A percentile compares a stretch with the other conserved stretches of the same genome.
These are phyloP conservation scores for Agriotes lineatus DNA, from an alignment of 2,888 invertebrate species.

Conservation along the genomic window DNA sequence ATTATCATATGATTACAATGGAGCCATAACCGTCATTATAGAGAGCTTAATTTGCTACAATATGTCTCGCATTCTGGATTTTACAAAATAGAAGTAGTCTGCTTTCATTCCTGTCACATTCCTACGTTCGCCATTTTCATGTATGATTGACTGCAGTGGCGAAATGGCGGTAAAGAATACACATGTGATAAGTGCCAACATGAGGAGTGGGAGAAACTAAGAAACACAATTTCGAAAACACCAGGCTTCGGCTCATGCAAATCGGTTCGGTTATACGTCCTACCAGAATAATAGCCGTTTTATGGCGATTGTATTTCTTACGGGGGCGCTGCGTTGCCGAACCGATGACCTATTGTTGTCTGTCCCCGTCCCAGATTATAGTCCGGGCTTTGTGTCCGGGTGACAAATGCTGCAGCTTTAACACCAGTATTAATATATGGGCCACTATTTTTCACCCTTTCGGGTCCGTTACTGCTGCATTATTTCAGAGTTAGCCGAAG, in stretches of 20 bases:
- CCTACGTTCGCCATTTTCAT: no score
- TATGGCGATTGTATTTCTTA: constrained; percentile 16
- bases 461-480: constrained; percentile 2
- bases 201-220: not conserved
- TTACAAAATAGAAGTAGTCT: no score
- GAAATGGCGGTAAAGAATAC: no score
- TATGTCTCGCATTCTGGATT: no score
- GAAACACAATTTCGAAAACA: not conserved
- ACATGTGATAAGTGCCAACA: no score
- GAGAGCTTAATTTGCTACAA: no score
- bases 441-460: constrained; percentile 21
- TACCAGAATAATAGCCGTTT: constrained; percentile 19
- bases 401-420: constrained; percentile 33
- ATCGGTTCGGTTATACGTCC: constrained; percentile 5
- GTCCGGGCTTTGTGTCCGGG: constrained; percentile 25
- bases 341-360: constrained; percentile 37
- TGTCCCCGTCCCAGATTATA: constrained; percentile 31
- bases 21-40: no score
- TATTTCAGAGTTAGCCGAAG: not conserved
- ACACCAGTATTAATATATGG: constrained; percentile 31
- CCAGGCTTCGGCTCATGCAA: not conserved
- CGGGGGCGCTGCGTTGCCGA: constrained; percentile 17
- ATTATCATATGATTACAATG: no score
- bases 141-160: no score
- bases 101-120: no score